Evolutionary conservation across 1,140 invertebrate species (phyloP), one percentile per base, ranked within the genome.

Genomic region (Centruroides vittatus): DNA sequence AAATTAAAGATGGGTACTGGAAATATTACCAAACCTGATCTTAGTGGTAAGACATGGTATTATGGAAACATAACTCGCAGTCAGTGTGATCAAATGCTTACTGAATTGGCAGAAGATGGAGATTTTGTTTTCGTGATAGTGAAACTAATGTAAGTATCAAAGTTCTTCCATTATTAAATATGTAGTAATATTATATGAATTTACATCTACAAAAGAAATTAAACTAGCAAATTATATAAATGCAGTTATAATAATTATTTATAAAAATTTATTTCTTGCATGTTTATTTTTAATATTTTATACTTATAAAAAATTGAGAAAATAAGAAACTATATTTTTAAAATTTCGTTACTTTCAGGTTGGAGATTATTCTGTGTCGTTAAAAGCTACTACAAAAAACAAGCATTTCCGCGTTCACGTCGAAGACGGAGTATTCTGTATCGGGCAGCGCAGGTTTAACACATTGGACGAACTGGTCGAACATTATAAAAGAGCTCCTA

Each of bases 381-480:
- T 99, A 67, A 98, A 98, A 79, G 96, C 95, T 55, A 88, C 92
- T 57, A 89, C 89, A 46, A 85, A 94, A 63, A 99, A 99, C 78
- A 99, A 99, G 75, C 96, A 99, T 77, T 99, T 99, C 78, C 85
- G 95, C 71, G 93, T 99, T 65, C 92, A 96, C 71, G 92, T 97
- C 55, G 92, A 96, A 75, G 88, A 89, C 67, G 85, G 83, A 48
- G 81, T 92, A 59, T 97, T 93, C 73, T 93, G 92, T 74, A 99
- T 99, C 74, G 97, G 97, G 53, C 93, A 97, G 78, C 86, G 96
- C 70, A 93, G 92, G 77, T 99, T 99, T 77, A 85, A 89, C 67
- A 88, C 88, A 55, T 77, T 99, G 70, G 93, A 98, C 73, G 93
- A 96, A 74, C 80, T 99, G 63, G 93, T 99, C 66, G 89, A 95